Evolutionary conservation across 2,888 invertebrate species (phyloP), one percentile per base, ranked within the genome.

Genomic region (Spatulosminthurus flaviceps): DNA sequence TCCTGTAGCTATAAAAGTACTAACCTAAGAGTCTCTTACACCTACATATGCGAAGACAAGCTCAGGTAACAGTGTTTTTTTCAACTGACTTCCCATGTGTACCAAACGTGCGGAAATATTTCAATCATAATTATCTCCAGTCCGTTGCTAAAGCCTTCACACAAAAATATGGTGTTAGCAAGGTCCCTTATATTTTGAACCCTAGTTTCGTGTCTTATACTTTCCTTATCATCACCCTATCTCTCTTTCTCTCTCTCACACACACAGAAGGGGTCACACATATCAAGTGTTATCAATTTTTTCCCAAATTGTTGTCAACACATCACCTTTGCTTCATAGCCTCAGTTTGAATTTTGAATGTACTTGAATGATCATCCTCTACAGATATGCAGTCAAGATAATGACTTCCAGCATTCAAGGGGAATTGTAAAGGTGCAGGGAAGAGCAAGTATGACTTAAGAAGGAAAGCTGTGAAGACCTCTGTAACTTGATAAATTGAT

Each of bases 61-160:
- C n/a, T 64, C n/a, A 24, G 4, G n/a, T 21, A 64, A 24, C 22
- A 26, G 24, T 64, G 19, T 24, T n/a, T 22, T 24, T 16, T 24
- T 24, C 64, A 64, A 24, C 22, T 64, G 26, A 64, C 11, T 64
- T 22, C 64, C 22, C 26, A 7, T 64, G 64, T 64, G 64, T 64
- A 9, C 13, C 4, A 26, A 64, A 24, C 26, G 64, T 64, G 22
- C 26, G 64, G 11, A 64, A 64, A 22, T 64, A 64, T 64, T 64
- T 64, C 64, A 64, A 64, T 64, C 4, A 64, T 64, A 64, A 64
- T 64, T 64, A 64, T 64, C 64, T 21, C 24, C 11, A 64, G 19
- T 24, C 26, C 24, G 64, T 22, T 64, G 24, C 24, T 64, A 16
- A 51, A 19, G 51, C 16, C 64, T 22, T 64, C 2, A 64, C 64